A percentile compares a stretch with the other conserved stretches of the same genome.
phyloP scores from a whole-genome alignment of 2,797 vertebrate genomes.

The Valencia hispanica region DNA sequence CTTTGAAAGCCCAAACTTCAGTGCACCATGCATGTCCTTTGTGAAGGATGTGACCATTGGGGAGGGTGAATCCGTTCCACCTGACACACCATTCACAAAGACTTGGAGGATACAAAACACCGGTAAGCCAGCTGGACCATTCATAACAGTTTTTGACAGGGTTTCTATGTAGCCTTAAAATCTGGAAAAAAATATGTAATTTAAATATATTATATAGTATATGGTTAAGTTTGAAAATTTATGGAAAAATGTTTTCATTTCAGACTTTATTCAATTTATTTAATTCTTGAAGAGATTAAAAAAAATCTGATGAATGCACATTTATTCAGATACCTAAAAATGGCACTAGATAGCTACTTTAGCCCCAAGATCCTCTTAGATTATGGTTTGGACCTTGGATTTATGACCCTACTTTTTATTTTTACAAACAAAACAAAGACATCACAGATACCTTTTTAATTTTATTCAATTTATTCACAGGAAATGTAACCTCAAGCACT shows the following conservation, averaged over 20 bases:
- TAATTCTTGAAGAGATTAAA: no score
- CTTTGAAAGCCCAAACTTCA: constrained; percentile 98
- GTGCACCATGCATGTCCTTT: constrained; percentile 96
- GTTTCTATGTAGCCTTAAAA: background rate
- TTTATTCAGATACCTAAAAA: background rate
- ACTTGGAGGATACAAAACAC: constrained; percentile 99
- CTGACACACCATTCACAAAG: constrained; percentile 97
- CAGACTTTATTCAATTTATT: no score
- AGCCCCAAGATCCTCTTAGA: background rate
- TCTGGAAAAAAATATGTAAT: background rate
- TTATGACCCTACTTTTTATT: no score
- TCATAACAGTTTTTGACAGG: background rate
- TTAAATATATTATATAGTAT: no score
- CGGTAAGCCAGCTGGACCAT: constrained; percentile 67
- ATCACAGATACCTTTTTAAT: background rate
- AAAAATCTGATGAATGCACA: background rate
- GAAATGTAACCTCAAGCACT: background rate
- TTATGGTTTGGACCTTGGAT: background rate
- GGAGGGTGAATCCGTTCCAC: constrained; percentile 98
- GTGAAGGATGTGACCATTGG: constrained; percentile 99
- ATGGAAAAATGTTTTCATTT: no score
- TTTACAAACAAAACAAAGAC: background rate
- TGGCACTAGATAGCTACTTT: background rate
- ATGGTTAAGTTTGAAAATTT: no score
- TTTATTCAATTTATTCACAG: background rate